phyloP scores from a whole-genome alignment of 2,888 invertebrate species.

The Biston betularia region DNA sequence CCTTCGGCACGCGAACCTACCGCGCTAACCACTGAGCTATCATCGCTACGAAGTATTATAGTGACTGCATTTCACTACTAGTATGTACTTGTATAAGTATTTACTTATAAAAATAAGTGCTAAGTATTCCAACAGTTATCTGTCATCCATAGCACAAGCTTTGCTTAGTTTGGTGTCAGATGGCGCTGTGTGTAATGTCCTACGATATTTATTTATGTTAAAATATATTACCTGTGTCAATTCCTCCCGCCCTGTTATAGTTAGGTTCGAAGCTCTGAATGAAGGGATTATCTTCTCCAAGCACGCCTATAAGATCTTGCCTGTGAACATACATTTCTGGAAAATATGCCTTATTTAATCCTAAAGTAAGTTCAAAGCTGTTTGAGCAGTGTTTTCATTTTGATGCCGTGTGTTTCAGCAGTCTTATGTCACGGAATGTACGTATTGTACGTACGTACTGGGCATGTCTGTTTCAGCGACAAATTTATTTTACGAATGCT shows the following conservation, averaged over 20 bases:
- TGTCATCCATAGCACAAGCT: too few species aligned
- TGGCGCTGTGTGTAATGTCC: too few species aligned
- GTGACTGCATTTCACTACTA: too few species aligned
- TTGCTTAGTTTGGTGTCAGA: too few species aligned
- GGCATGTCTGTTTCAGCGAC: constrained; percentile 6
- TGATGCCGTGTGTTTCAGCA: neutral
- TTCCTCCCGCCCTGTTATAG: constrained; percentile 77
- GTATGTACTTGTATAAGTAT: too few species aligned
- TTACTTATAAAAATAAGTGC: too few species aligned
- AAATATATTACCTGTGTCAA: constrained; percentile 68
- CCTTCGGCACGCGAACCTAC: too few species aligned
- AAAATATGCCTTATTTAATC: neutral
- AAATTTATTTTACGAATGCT: neutral
- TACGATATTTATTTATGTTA: too few species aligned
- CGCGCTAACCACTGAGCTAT: too few species aligned
- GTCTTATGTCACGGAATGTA: neutral
- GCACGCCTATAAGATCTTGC: constrained; percentile 80
- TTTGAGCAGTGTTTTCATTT: neutral
- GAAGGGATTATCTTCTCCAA: constrained; percentile 85
- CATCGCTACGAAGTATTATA: too few species aligned
- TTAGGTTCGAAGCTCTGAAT: constrained; percentile 83
- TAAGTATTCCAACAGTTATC: too few species aligned
- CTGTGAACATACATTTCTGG: constrained; percentile 50
- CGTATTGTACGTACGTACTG: neutral
- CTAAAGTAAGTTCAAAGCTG: constrained; percentile 21